Evolutionary conservation across 1,140 invertebrate genomes (phyloP).

Genomic region (Solen grandis): DNA sequence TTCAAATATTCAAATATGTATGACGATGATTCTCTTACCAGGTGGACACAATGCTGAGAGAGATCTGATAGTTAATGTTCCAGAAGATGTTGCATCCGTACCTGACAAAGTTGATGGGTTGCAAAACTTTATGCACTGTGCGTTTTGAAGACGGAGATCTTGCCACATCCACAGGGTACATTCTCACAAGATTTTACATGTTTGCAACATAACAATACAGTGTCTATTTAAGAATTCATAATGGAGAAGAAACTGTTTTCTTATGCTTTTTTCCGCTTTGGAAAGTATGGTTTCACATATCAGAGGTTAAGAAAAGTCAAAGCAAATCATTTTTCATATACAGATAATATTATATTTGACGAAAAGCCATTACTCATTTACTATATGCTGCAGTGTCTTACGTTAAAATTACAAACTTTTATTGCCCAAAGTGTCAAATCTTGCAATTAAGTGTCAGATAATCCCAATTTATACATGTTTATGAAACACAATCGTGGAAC

Average conservation of each 20-base stretch:
- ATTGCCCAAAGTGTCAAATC: background rate
- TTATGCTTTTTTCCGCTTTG: conserved; percentile 13
- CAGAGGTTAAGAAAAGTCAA: background rate
- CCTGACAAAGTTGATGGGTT: too few relatives aligned
- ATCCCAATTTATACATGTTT: conserved; percentile 36
- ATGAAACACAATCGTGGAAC: conserved; percentile 47
- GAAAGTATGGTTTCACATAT: conserved; percentile 7
- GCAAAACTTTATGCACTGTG: background rate
- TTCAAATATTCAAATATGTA: too few relatives aligned
- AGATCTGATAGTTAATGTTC: too few relatives aligned
- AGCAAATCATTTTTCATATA: background rate
- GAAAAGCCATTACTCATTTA: conserved; percentile 16
- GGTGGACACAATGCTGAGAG: conserved; percentile 32
- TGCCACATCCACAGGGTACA: background rate
- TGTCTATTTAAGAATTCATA: conserved; percentile 24
- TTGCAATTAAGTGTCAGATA: background rate
- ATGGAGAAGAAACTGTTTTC: conserved; percentile 27
- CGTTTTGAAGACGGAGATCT: background rate
- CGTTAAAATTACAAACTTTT: conserved; percentile 19
- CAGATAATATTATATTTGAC: conserved; percentile 12
- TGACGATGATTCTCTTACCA: conserved; percentile 16
- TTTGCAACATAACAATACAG: background rate
- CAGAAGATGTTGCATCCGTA: too few relatives aligned
- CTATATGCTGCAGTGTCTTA: conserved; percentile 27
- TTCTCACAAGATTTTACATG: background rate